Evolutionary conservation across 2,888 invertebrate genomes (phyloP).

Genomic region (Dioctria linearis): DNA sequence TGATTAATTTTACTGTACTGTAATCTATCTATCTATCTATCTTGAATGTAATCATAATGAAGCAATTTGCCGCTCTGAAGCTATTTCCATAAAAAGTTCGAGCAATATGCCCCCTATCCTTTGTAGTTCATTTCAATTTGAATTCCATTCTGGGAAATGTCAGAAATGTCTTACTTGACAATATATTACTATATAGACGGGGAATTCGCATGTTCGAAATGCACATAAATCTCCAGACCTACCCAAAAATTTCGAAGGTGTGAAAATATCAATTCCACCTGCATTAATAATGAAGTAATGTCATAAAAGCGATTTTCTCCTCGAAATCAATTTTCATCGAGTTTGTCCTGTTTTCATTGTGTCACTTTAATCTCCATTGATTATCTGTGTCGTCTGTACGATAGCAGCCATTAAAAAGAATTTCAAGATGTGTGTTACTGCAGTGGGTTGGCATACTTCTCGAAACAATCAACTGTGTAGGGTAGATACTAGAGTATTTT

Average conservation of each 20-base stretch:
- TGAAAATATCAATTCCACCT: conserved; percentile 29
- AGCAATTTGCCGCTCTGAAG: too few relatives aligned
- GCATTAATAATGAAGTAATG: conserved; percentile 42
- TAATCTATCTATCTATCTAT: too few relatives aligned
- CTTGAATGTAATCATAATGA: too few relatives aligned
- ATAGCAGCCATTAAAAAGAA: background rate
- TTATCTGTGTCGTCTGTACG: background rate
- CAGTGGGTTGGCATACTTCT: background rate
- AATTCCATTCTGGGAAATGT: conserved; percentile 15
- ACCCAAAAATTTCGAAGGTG: background rate
- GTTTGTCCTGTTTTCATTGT: conserved; percentile 38
- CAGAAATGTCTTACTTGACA: background rate
- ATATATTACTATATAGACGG: background rate
- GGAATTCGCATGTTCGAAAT: background rate
- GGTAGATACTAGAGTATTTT: background rate
- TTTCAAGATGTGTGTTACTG: conserved; percentile 15
- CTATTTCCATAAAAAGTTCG: too few relatives aligned
- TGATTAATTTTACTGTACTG: too few relatives aligned
- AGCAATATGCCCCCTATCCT: too few relatives aligned
- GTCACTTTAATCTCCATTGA: conserved; percentile 30
- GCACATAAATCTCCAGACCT: conserved; percentile 30
- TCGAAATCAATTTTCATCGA: background rate
- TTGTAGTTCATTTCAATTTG: conserved; percentile 32
- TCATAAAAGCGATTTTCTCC: conserved; percentile 31
- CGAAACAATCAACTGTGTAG: conserved; percentile 18